Conservation (phyloP, 2,113 vertebrate species). For the Oxygymnocypris stewartii region DNA sequence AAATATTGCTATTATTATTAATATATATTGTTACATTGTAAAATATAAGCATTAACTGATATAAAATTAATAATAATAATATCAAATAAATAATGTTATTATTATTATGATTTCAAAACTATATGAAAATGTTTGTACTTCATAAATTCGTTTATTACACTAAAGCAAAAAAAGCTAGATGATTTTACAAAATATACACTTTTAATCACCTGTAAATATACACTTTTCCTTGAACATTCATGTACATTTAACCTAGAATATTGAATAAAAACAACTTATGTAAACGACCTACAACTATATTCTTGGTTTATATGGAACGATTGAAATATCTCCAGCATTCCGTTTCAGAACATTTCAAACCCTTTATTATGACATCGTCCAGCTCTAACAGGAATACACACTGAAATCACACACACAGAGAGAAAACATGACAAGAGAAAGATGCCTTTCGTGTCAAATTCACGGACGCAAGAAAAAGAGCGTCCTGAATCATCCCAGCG, state of each 20-base stretch:
- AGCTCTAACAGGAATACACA: neutral
- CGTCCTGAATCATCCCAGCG: conserved; percentile 62
- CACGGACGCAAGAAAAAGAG: neutral
- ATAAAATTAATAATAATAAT: neutral
- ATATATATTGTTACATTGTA: neutral
- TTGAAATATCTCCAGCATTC: too few species aligned
- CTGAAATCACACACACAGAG: neutral
- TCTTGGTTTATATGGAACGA: neutral
- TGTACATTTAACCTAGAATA: neutral
- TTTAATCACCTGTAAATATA: neutral
- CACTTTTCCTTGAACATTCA: neutral
- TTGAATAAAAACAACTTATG: neutral
- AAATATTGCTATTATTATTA: neutral
- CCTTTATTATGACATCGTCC: neutral
- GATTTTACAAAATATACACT: neutral
- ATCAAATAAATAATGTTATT: too few species aligned
- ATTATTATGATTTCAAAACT: too few species aligned
- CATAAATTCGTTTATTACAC: neutral
- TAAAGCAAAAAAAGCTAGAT: neutral
- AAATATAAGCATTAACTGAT: neutral
- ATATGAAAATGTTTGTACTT: neutral
- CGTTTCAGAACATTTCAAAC: neutral
- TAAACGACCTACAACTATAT: neutral
- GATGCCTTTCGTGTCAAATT: conserved; percentile 50
- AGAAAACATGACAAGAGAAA: conserved; percentile 46